Evolutionary conservation across 1,140 invertebrate genomes (phyloP), one percentile per base, ranked within the genome.

Genomic region (Onthophagus taurus): DNA sequence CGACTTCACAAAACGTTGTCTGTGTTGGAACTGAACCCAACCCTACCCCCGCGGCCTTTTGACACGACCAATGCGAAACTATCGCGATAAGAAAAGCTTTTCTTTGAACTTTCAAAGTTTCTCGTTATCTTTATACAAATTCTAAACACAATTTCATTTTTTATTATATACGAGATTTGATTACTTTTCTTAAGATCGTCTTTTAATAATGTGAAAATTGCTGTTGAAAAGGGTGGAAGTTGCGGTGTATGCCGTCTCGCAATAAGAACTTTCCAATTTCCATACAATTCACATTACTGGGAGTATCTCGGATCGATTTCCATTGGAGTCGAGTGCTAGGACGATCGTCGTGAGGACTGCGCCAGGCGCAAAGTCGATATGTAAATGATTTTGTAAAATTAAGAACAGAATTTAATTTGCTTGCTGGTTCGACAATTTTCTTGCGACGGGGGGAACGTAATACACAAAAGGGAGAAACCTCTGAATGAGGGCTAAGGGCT

Each of bases 1-100:
- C 50, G 53, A 57, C 53, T 57, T 55, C 53, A 49, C 42, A 55
- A 57, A 55, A 49, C n/a, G 21, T 26, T 21, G n/a, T n/a, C 13
- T 19, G 7, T 11, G 17, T 34, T 14, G 12, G 31, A 14, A 14
- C 17, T 21, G 35, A n/a, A 37, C 9, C 14, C 14, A n/a, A n/a
- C 23, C 6, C 6, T n/a, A n/a, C 23, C 23, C 6, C 23, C 6
- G n/a, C 23, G 23, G 23, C 6, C 23, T 26, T 7, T 26, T 26
- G 23, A 26, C 6, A 26, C 23, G n/a, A 26, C n/a, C 23, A 26
- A 26, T 7, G 6, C 23, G n/a, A 26, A 26, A 26, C 6, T 7
- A 26, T 26, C 23, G 23, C 6, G 23, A 26, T 7, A 26, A 7
- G n/a, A 26, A 26, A n/a, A n/a, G n/a, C n/a, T n/a, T 18, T 12